Evolutionary conservation across 2,797 vertebrate genomes (phyloP).

Genomic region (Falco rusticolus): DNA sequence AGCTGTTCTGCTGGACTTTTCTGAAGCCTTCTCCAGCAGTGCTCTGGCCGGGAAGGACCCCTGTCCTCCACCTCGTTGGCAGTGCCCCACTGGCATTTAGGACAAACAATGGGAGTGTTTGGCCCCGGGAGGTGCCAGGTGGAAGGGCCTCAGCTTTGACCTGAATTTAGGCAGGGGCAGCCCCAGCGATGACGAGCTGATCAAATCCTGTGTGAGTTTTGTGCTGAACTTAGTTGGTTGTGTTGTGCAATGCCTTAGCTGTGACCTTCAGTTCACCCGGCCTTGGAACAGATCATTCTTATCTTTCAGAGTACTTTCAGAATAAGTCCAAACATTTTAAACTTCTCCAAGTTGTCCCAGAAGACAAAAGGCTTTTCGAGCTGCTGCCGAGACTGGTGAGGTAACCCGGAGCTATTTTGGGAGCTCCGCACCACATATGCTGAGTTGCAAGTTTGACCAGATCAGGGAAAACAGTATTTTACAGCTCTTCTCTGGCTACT

Average conservation of each 20-base stretch:
- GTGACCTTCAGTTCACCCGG: not conserved
- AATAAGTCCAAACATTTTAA: slow-evolving; percentile 32
- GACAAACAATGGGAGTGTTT: not conserved
- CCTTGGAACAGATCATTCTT: slow-evolving; percentile 22
- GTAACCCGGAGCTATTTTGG: slow-evolving; percentile 43
- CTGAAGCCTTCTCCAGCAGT: not conserved
- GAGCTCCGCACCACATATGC: slow-evolving; percentile 45
- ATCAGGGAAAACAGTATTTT: slow-evolving; percentile 41
- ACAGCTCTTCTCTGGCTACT: not conserved
- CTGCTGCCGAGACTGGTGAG: slow-evolving; percentile 30
- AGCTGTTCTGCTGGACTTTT: not conserved
- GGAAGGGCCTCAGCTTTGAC: not conserved
- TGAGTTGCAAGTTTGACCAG: slow-evolving; percentile 44
- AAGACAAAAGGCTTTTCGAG: slow-evolving; percentile 27
- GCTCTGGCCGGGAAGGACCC: not conserved
- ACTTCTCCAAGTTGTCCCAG: slow-evolving; percentile 34
- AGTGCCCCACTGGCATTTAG: not conserved
- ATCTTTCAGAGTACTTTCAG: slow-evolving; percentile 58
- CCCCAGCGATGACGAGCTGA: not conserved
- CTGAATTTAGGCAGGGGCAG: not conserved
- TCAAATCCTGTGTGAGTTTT: not conserved
- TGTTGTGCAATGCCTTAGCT: slow-evolving; percentile 22
- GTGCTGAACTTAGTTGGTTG: not conserved
- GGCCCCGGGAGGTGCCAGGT: not conserved
- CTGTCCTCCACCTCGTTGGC: not conserved